These are phyloP conservation scores for Colletes latitarsis DNA, from an alignment of 1,140 invertebrate species.

Conservation along the genomic window DNA sequence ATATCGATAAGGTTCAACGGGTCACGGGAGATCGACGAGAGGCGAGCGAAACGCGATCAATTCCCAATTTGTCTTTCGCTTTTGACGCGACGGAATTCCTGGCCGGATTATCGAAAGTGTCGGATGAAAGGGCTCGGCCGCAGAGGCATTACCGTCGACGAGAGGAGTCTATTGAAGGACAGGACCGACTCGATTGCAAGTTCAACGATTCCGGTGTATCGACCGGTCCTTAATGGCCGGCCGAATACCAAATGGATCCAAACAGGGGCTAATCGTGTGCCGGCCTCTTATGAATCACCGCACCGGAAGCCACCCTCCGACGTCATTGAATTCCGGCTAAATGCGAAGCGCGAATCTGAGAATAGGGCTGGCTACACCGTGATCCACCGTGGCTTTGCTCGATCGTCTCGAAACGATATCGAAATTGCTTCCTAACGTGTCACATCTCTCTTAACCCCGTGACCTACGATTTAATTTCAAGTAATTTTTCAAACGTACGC, in stretches of 20 bases:
- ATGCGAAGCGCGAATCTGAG: slow-evolving; percentile 25
- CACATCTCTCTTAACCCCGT: no score
- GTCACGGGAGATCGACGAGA: background rate
- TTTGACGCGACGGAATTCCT: slow-evolving; percentile 37
- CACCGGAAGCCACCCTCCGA: slow-evolving; percentile 16
- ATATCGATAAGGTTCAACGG: background rate
- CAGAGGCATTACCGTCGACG: slow-evolving; percentile 39
- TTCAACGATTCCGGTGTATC: slow-evolving; percentile 57
- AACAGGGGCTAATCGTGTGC: slow-evolving; percentile 59
- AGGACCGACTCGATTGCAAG: slow-evolving; percentile 50
- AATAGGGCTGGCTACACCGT: background rate
- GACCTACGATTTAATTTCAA: no score
- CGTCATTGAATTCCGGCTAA: slow-evolving; percentile 36
- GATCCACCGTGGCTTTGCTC: background rate
- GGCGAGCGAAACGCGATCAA: slow-evolving; percentile 11
- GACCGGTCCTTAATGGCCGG: slow-evolving; percentile 52
- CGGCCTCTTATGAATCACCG: slow-evolving; percentile 40
- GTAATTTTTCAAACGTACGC: no score
- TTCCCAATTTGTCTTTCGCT: slow-evolving; percentile 44
- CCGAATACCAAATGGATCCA: slow-evolving; percentile 59
- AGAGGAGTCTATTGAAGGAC: slow-evolving; percentile 40
- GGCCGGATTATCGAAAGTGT: slow-evolving; percentile 46
- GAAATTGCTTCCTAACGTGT: no score
- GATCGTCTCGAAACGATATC: background rate
- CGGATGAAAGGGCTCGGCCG: slow-evolving; percentile 39